Base-by-base conservation (phyloP, 2,113 vertebrate genomes). In the Abramis brama region DNA sequence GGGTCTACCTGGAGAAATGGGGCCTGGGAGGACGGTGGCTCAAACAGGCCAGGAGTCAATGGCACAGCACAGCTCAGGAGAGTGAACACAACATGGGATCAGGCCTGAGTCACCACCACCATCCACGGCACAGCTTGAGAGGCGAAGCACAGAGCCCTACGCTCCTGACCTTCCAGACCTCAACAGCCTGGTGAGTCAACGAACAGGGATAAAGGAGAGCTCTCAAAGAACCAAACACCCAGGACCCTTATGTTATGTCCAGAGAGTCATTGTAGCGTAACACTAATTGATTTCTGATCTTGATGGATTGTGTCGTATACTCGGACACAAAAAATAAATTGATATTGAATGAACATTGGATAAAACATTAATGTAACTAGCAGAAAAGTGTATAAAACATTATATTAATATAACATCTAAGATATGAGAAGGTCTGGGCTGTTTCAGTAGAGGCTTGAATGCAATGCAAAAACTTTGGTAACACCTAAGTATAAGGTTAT, bases 1-100 rank as follows among this genome's bases (percentile, higher is more conserved):
- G 97, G 89, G 94, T 97, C 15, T 98, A 98, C 94, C 94, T 99
- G 94, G 96, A 97, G 33, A 96, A 97, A 79, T 99, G 98, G 97
- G 98, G 98, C 15, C 92, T 99, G 90, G 96, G 97, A 0, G 97
- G 96, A 0, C 96, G 96, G 83, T 99, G 98, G 98, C 95, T 99
- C 91, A 97, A 96, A 83, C 96, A 96, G 87, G 97, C 95, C 70
- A 94, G 97, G 86, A 95, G 89, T 79, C 86, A 89, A 9, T 87
- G 85, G 86, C 86, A 86, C 43, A 85, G 62, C 7, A 11, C 12
- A 17, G 57, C 81, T 19, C 88, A 88, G 55, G 89, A 86, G 30
- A 66, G 59, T 6, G 89, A 89, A 59, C 77, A 68, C n/a, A 74
- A 47, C 45, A n/a, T 45, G 27, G 87, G 85, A 15, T 39, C 78